These are phyloP conservation scores for Cheilosia variabilis DNA, from an alignment of 2,888 invertebrate species.

Conservation along the genomic window DNA sequence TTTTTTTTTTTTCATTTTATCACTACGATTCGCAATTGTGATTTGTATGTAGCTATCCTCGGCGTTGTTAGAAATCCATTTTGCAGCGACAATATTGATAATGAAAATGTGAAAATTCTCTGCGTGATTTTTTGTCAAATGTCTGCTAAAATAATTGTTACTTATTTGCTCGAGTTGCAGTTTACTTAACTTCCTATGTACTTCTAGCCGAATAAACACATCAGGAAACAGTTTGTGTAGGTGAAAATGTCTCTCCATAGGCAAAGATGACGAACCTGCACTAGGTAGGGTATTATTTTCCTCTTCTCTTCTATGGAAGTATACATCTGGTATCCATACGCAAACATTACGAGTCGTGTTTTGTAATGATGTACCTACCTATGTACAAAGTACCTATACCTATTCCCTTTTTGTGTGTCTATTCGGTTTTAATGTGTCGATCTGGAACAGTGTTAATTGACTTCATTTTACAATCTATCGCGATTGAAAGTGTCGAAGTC, in stretches of 20 bases:
- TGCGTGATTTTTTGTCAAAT: not conserved
- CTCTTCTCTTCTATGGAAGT: not conserved
- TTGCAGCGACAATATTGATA: not conserved
- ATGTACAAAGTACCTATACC: not conserved
- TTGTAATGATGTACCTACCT: conserved; percentile 1
- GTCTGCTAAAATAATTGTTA: conserved; percentile 22
- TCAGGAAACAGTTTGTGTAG: conserved; percentile 4
- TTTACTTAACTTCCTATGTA: conserved; percentile 12
- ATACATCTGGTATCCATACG: conserved; percentile 49
- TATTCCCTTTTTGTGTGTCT: not conserved
- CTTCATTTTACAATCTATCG: too few species aligned
- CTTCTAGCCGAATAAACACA: conserved; percentile 19
- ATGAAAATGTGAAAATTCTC: not conserved
- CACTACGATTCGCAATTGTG: not conserved
- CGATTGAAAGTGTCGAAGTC: not conserved
- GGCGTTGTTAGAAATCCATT: not conserved
- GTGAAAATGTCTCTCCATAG: not conserved
- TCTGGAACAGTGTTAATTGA: too few species aligned
- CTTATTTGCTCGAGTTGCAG: conserved; percentile 24
- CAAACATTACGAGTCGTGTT: conserved; percentile 8
- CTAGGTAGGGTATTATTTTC: not conserved
- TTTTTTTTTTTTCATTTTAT: not conserved
- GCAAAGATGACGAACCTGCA: conserved; percentile 5
- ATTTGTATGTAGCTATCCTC: not conserved
- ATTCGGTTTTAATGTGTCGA: not conserved